A percentile compares a stretch with the other conserved stretches of the same genome.
phyloP scores from a whole-genome alignment of 2,888 invertebrate species.

The Drosophila rubida region DNA sequence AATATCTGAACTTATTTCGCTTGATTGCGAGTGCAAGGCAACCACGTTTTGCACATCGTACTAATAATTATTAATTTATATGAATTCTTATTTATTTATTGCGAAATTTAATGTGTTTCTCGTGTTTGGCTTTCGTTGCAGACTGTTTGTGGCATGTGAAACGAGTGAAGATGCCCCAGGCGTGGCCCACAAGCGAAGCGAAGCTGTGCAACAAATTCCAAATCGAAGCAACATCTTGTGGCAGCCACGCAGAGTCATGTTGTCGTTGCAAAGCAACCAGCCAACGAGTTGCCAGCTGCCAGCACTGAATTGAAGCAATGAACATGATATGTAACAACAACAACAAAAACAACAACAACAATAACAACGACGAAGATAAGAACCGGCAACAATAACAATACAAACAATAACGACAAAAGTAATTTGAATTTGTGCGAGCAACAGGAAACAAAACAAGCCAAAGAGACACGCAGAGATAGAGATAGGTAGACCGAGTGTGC shows the following conservation, averaged over 20 bases:
- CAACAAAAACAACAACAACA: slow-evolving; percentile 13
- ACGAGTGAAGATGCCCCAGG: slow-evolving; percentile 62
- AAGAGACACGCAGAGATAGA: slow-evolving; percentile 28
- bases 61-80: neutral
- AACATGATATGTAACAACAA: slow-evolving; percentile 43
- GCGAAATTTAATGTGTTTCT: neutral
- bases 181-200: slow-evolving; percentile 52
- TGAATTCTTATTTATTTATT: neutral
- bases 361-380: slow-evolving; percentile 9
- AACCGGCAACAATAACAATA: slow-evolving; percentile 44
- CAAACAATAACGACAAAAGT: slow-evolving; percentile 61
- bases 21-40: neutral
- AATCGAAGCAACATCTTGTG: slow-evolving; percentile 53
- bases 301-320: slow-evolving; percentile 57
- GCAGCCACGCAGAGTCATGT: slow-evolving; percentile 43
- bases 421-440: slow-evolving; percentile 71
- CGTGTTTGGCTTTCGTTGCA: slow-evolving; percentile 49
- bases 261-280: slow-evolving; percentile 29
- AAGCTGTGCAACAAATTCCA: slow-evolving; percentile 35
- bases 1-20: neutral
- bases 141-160: slow-evolving; percentile 64
- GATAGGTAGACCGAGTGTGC: neutral
- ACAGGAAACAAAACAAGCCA: slow-evolving; percentile 45
- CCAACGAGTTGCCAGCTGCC: slow-evolving; percentile 22
- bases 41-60: neutral